Percentiles rank a stretch among this genome's conserved stretches.
Evolutionary conservation across 1,140 invertebrate species (phyloP).

Genomic region (Leptinotarsa lineolata): DNA sequence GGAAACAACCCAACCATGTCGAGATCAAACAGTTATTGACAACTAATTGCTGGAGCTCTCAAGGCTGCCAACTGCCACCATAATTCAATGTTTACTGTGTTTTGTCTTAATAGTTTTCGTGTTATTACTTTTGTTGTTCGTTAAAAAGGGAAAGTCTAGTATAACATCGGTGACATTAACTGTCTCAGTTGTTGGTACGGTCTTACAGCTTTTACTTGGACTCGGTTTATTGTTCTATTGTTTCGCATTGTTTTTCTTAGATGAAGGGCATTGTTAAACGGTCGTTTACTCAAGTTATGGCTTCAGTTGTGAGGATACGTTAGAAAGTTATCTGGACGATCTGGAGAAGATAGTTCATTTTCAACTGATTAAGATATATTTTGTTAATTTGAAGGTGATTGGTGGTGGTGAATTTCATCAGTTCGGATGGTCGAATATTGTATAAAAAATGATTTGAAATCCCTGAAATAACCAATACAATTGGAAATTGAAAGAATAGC

Average conservation of each 20-base stretch:
- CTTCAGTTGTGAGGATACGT: not conserved
- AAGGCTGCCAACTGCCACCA: slow-evolving; percentile 3
- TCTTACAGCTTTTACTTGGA: not conserved
- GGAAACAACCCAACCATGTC: slow-evolving; percentile 13
- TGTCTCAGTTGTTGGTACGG: not conserved
- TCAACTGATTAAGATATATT: too few species aligned
- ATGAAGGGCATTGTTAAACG: not conserved
- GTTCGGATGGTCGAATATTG: too few species aligned
- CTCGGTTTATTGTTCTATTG: not conserved
- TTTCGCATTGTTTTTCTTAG: not conserved
- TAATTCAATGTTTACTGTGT: slow-evolving; percentile 13
- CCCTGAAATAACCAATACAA: too few species aligned
- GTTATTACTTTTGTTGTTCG: slow-evolving; percentile 15
- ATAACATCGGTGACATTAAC: slow-evolving; percentile 1
- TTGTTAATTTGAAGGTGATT: too few species aligned
- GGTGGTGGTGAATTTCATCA: too few species aligned
- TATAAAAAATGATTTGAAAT: too few species aligned
- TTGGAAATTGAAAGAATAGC: too few species aligned
- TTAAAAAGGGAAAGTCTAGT: slow-evolving; percentile 18
- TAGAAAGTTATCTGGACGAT: not conserved
- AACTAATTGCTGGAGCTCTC: slow-evolving; percentile 6
- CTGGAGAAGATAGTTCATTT: not conserved
- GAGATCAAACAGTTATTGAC: slow-evolving; percentile 20
- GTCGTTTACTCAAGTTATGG: not conserved
- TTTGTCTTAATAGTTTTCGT: not conserved